Percentiles rank a stretch among this genome's conserved stretches.
These are phyloP conservation scores for Phasia obesa DNA, from an alignment of 2,888 invertebrate genomes.

Conservation along the genomic window DNA sequence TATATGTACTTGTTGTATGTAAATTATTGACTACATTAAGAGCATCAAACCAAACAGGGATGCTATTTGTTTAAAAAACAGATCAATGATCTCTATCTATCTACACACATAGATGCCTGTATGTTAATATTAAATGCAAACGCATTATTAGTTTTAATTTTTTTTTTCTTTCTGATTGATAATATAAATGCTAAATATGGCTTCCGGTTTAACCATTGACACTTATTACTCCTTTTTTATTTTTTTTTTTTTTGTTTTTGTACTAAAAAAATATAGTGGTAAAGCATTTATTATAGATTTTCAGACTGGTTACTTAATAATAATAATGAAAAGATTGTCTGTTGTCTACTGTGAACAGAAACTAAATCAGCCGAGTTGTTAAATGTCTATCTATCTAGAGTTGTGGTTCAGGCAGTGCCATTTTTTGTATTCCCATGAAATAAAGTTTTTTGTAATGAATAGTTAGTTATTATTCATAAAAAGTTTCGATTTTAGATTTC, in stretches of 20 bases:
- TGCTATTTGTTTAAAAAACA: conserved; percentile 53
- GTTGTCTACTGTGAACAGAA: conserved; percentile 38
- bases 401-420: conserved; percentile 22
- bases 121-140: conserved; percentile 30
- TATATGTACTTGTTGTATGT: conserved; percentile 53
- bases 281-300: conserved; percentile 60
- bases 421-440: conserved; percentile 60
- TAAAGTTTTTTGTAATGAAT: conserved; percentile 62
- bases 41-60: conserved; percentile 46
- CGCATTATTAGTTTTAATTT: conserved; percentile 65
- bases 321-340: conserved; percentile 61
- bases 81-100: conserved; percentile 66
- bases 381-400: conserved; percentile 26
- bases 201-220: conserved; percentile 71
- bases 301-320: conserved; percentile 65
- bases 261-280: conserved; percentile 58
- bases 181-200: conserved; percentile 64
- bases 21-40: conserved; percentile 50
- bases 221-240: conserved; percentile 37
- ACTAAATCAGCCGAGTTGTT: conserved; percentile 32
- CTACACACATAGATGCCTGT: conserved; percentile 2
- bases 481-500: conserved; percentile 35
- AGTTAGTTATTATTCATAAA: conserved; percentile 63
- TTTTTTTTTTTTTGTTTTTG: conserved; percentile 10
- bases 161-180: conserved; percentile 38